These are phyloP conservation scores for Cuculus canorus DNA, from an alignment of 2,797 vertebrate genomes.

Conservation along the genomic window DNA sequence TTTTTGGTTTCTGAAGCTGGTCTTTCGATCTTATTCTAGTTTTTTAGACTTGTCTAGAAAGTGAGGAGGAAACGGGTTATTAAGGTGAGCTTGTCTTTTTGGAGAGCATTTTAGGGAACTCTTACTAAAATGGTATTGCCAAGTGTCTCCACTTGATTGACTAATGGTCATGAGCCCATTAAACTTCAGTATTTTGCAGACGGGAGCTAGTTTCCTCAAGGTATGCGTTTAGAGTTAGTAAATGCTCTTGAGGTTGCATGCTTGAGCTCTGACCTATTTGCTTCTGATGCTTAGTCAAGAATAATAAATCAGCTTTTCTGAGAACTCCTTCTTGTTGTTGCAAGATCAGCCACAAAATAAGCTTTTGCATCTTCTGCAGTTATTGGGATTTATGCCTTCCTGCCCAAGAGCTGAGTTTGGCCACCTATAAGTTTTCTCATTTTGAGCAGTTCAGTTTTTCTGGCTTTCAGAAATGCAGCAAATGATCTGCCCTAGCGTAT, in stretches of 20 bases:
- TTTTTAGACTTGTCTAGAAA: background rate
- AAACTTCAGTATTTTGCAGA: background rate
- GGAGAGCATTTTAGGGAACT: background rate
- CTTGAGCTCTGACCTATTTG: slow-evolving; percentile 49
- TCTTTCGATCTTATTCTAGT: background rate
- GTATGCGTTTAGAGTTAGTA: background rate
- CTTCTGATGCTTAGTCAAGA: slow-evolving; percentile 16
- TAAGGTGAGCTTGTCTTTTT: background rate
- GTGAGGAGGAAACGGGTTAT: background rate
- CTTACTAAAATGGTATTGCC: background rate
- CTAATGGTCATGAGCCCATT: background rate
- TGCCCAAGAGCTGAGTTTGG: slow-evolving; percentile 44
- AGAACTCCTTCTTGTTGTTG: slow-evolving; percentile 38
- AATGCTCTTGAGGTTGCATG: slow-evolving; percentile 43
- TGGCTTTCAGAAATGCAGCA: slow-evolving; percentile 60
- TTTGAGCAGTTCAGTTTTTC: slow-evolving; percentile 58
- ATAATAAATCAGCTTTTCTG: slow-evolving; percentile 58
- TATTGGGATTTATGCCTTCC: slow-evolving; percentile 61
- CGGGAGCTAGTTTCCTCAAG: slow-evolving; percentile 19
- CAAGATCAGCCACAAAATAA: slow-evolving; percentile 56
- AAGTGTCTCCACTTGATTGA: background rate
- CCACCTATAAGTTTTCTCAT: slow-evolving; percentile 56
- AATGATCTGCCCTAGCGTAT: slow-evolving; percentile 26
- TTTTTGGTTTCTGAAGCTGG: slow-evolving; percentile 11
- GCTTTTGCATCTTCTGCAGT: slow-evolving; percentile 47